Evolutionary conservation across 2,888 invertebrate genomes (phyloP).

Genomic region (Eustalomyia histrio): DNA sequence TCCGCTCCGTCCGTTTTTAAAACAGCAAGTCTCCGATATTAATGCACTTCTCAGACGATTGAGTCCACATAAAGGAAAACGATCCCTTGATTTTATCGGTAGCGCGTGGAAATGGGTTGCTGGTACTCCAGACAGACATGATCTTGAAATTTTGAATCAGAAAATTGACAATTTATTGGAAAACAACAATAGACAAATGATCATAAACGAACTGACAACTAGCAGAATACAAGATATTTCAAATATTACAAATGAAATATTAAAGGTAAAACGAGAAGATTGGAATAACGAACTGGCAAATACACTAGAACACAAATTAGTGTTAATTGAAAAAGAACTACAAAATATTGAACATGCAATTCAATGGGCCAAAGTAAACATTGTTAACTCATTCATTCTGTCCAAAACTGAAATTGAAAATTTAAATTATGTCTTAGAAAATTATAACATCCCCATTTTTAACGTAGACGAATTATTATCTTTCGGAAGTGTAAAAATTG

Average conservation of each 20-base stretch:
- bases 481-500: constrained; percentile 1
- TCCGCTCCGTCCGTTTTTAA: no score
- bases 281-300: background rate
- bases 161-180: constrained; percentile 57
- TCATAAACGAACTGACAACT: constrained; percentile 49
- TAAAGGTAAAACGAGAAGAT: no score
- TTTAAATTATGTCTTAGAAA: background rate
- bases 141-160: constrained; percentile 28
- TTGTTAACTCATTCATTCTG: constrained; percentile 23
- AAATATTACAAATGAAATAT: background rate
- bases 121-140: constrained; percentile 53
- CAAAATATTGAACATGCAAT: constrained; percentile 49
- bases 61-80: constrained; percentile 9
- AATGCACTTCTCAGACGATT: background rate
- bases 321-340: constrained; percentile 46
- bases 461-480: background rate
- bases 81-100: background rate
- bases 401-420: background rate
- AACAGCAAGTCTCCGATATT: background rate
- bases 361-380: constrained; percentile 52
- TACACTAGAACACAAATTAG: background rate
- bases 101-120: no score
- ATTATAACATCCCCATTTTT: background rate
- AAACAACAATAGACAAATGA: constrained; percentile 59
- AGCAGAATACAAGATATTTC: constrained; percentile 23